Conservation (phyloP, 92 coral and sea anemone genomes). For the Zoanthus solanderi region DNA sequence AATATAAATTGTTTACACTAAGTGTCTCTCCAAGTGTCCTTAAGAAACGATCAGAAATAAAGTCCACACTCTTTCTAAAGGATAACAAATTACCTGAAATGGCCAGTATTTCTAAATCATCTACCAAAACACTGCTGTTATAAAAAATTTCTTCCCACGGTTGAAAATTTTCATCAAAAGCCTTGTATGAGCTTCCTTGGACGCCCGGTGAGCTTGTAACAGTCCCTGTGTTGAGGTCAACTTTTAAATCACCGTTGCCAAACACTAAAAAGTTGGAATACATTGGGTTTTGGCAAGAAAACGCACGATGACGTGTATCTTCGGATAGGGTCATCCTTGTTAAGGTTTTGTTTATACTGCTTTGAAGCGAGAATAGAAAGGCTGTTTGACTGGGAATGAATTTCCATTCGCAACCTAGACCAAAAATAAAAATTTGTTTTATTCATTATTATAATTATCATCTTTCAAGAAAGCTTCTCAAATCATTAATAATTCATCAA, state of each 20-base stretch:
- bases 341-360: background rate
- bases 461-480: background rate
- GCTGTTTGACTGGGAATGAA: background rate
- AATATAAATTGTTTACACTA: no score
- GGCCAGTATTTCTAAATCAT: conserved; percentile 25
- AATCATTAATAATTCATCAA: no score
- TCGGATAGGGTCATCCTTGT: background rate
- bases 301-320: background rate
- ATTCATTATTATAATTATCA: background rate
- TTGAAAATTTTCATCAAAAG: background rate
- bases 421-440: background rate
- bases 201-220: background rate
- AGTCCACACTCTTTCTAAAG: background rate
- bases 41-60: no score
- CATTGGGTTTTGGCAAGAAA: background rate
- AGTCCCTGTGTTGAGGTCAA: background rate
- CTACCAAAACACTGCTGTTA: background rate
- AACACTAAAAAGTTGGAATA: conserved; percentile 17
- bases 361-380: background rate
- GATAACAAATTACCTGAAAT: conserved; percentile 6
- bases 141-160: conserved; percentile 11
- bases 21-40: no score
- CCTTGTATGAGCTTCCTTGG: background rate
- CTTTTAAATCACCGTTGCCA: conserved; percentile 25
- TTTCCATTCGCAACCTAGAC: background rate